A percentile compares a stretch with the other conserved stretches of the same genome.
These are phyloP conservation scores for Homarus americanus DNA, from an alignment of 1,140 invertebrate species.

Conservation along the genomic window DNA sequence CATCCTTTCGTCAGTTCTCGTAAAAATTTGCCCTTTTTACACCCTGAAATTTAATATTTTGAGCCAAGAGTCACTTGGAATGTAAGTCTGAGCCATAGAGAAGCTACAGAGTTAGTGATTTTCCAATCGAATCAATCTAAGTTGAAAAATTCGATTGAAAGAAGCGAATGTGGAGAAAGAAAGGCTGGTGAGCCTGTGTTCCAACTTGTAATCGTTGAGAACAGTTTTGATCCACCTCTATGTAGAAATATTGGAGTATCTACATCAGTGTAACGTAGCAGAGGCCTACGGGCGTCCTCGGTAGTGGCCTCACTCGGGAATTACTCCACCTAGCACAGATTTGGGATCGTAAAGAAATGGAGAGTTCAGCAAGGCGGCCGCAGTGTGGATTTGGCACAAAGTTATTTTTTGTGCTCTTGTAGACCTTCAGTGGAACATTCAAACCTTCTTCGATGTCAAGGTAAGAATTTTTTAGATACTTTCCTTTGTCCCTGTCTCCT, in stretches of 20 bases:
- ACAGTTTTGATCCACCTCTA: conserved; percentile 5
- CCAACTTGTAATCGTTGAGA: conserved; percentile 38
- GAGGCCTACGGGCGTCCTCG: conserved; percentile 14
- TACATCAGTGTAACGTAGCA: conserved; percentile 4
- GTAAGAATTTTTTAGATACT: conserved; percentile 8
- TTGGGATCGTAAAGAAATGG: conserved; percentile 46
- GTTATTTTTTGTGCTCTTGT: conserved; percentile 35
- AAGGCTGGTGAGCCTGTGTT: conserved; percentile 50
- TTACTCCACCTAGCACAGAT: conserved; percentile 20
- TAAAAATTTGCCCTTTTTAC: conserved; percentile 47
- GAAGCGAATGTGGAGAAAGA: conserved; percentile 45
- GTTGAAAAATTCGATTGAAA: conserved; percentile 25
- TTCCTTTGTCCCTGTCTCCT: not conserved
- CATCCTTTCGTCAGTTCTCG: conserved; percentile 17
- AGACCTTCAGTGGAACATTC: conserved; percentile 24
- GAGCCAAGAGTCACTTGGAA: conserved; percentile 24
- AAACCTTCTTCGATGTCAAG: conserved; percentile 34
- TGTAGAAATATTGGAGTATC: not conserved
- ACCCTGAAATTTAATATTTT: conserved; percentile 46
- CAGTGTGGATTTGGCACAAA: conserved; percentile 51
- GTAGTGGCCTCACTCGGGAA: conserved; percentile 19
- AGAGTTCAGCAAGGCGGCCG: conserved; percentile 31
- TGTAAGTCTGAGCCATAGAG: conserved; percentile 24
- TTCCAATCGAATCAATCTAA: conserved; percentile 21
- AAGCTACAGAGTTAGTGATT: conserved; percentile 43